Evolutionary conservation across 2,113 vertebrate genomes (phyloP).

Genomic region (Mesocricetus auratus): DNA sequence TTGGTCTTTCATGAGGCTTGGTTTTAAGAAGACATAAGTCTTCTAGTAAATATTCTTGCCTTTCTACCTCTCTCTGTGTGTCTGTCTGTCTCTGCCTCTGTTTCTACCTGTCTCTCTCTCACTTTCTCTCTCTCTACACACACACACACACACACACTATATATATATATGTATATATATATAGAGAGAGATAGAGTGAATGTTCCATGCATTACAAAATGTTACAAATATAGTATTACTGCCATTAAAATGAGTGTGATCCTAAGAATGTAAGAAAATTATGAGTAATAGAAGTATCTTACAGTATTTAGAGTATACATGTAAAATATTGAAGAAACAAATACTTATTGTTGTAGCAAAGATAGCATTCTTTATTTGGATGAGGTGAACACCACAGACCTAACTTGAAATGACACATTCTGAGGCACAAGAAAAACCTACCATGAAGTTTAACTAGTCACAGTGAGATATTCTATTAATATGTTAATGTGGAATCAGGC

Average conservation of each 20-base stretch:
- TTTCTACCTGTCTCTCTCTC: too few species aligned
- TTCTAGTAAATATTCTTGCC: neutral
- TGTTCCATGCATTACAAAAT: neutral
- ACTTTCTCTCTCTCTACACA: too few species aligned
- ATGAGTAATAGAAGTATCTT: too few species aligned
- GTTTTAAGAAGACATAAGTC: conserved; percentile 15
- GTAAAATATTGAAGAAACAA: neutral
- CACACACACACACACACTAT: too few species aligned
- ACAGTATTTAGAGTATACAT: too few species aligned
- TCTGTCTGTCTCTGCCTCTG: too few species aligned
- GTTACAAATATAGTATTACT: neutral
- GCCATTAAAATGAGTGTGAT: neutral
- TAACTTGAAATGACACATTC: neutral
- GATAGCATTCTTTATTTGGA: neutral
- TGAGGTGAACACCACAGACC: neutral
- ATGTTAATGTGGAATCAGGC: neutral
- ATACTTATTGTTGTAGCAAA: neutral
- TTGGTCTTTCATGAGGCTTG: neutral
- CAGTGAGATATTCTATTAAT: neutral
- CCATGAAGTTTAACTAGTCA: neutral
- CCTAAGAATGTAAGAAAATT: too few species aligned
- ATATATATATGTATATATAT: neutral
- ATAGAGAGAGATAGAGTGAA: neutral
- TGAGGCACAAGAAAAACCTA: neutral
- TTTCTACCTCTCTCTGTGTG: neutral